Evolutionary conservation across 2,113 vertebrate genomes (phyloP).

Genomic region (Taxidea taxus): DNA sequence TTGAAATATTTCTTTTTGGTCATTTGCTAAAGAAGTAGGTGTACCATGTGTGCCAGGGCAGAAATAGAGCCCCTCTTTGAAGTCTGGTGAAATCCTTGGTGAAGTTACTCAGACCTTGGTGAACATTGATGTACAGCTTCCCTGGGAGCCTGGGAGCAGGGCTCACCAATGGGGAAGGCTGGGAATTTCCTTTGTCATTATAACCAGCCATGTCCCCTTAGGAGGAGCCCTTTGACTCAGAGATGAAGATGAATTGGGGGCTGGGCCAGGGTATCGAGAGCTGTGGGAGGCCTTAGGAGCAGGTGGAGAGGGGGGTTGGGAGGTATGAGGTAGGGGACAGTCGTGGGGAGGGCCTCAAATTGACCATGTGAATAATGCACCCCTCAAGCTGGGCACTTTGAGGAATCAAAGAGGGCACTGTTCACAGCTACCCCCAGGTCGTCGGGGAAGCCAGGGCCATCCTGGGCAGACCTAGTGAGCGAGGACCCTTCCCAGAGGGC

Average conservation of each 20-base stretch:
- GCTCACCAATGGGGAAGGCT: too few species aligned
- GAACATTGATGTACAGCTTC: not conserved
- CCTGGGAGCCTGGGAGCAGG: too few species aligned
- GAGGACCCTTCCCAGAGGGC: rapidly evolving
- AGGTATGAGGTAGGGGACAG: not conserved
- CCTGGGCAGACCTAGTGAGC: not conserved
- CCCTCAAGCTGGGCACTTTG: not conserved
- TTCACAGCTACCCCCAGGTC: rapidly evolving
- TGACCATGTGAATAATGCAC: rapidly evolving
- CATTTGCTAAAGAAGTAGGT: not conserved
- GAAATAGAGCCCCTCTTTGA: not conserved
- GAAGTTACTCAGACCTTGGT: not conserved
- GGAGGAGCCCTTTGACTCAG: not conserved
- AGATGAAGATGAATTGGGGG: not conserved
- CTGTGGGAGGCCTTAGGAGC: not conserved
- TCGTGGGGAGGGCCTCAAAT: not conserved
- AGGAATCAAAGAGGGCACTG: not conserved
- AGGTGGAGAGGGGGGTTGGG: not conserved
- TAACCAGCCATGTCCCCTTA: too few species aligned
- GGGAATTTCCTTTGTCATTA: too few species aligned
- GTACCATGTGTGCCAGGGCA: not conserved
- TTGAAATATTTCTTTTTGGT: not conserved
- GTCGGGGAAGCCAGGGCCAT: not conserved
- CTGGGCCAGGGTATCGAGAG: not conserved
- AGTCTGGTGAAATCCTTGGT: not conserved